Conservation (phyloP, 92 coral and sea anemone species). For the Porites rus region DNA sequence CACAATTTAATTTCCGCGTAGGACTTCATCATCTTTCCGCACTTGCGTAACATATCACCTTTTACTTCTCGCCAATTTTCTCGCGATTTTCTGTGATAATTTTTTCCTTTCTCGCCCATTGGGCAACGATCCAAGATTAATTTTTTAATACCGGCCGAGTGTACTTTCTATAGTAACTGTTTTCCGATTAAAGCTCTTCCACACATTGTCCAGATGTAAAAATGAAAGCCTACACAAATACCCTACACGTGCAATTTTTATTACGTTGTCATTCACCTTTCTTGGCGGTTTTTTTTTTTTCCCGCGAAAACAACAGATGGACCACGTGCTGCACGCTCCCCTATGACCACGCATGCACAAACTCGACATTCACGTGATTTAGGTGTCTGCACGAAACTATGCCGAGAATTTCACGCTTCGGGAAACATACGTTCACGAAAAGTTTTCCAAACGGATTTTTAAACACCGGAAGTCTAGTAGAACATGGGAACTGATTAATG, state of each 20-base stretch:
- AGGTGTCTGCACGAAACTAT: conserved; percentile 73
- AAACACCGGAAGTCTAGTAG: conserved; percentile 79
- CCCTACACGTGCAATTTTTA: conserved; percentile 74
- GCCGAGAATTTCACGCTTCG: conserved; percentile 69
- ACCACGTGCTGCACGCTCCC: conserved; percentile 66
- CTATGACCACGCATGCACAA: conserved; percentile 67
- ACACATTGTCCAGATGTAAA: conserved; percentile 71
- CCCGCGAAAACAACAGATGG: conserved; percentile 77
- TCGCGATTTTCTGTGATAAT: conserved; percentile 32
- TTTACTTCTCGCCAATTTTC: neutral
- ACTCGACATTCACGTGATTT: conserved; percentile 68
- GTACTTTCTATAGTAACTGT: conserved; percentile 32
- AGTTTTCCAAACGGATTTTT: conserved; percentile 54
- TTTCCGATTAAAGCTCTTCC: conserved; percentile 28
- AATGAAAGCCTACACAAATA: conserved; percentile 60
- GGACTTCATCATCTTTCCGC: conserved; percentile 11
- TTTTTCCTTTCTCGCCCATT: neutral
- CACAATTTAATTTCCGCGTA: conserved; percentile 38
- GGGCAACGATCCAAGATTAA: conserved; percentile 45
- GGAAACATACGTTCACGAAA: conserved; percentile 23
- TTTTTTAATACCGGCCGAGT: conserved; percentile 30
- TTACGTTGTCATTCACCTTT: conserved; percentile 61
- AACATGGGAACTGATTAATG: conserved; percentile 45
- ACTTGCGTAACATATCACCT: neutral
- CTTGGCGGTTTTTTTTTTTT: conserved; percentile 60